These are phyloP conservation scores for Zoanthus sociatus DNA, from an alignment of 92 coral and sea anemone species.

Conservation along the genomic window DNA sequence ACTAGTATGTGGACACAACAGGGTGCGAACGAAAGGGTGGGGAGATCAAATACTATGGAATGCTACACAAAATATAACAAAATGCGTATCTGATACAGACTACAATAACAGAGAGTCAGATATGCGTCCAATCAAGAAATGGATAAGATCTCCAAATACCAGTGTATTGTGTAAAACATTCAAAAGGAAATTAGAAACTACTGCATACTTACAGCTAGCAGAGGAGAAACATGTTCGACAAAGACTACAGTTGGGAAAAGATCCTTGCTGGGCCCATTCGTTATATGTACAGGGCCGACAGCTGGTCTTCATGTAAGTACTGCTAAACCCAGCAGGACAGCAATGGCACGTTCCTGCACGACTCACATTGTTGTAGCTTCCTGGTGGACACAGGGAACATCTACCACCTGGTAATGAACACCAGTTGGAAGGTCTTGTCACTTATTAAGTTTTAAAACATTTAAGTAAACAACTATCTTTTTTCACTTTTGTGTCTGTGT, in stretches of 20 bases:
- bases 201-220: constrained; percentile 79
- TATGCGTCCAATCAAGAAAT: neutral
- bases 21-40: neutral
- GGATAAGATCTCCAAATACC: neutral
- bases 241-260: constrained; percentile 86
- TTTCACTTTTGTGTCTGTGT: too few species aligned
- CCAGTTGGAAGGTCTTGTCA: neutral
- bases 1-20: neutral
- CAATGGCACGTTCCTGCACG: constrained; percentile 92
- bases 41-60: neutral
- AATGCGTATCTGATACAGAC: too few species aligned
- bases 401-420: constrained; percentile 74
- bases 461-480: too few species aligned
- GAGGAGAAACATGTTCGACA: constrained; percentile 83
- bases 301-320: constrained; percentile 86
- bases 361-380: constrained; percentile 88
- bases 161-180: neutral
- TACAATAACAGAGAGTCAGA: too few species aligned
- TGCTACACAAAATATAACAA: too few species aligned
- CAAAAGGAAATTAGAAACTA: neutral
- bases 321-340: constrained; percentile 90
- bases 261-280: constrained; percentile 84
- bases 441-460: neutral
- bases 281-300: constrained; percentile 84
- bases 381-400: constrained; percentile 91